Conservation (phyloP, 2,888 invertebrate species). For the Dryadula phaetusa region DNA sequence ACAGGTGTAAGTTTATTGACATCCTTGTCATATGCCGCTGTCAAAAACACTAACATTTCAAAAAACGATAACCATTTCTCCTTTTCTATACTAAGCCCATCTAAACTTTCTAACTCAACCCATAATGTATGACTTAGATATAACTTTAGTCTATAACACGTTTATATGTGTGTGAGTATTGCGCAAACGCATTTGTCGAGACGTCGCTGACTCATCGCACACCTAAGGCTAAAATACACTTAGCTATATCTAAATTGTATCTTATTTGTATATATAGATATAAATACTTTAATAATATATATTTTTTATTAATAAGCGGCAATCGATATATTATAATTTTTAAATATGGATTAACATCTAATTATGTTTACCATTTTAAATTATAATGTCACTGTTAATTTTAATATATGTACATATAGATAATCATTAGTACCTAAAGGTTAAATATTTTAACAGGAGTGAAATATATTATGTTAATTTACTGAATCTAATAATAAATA, state of each 20-base stretch:
- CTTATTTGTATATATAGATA: too few species aligned
- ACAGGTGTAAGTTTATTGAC: conserved; percentile 79
- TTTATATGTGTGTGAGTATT: conserved; percentile 56
- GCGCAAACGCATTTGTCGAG: conserved; percentile 69
- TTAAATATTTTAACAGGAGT: too few species aligned
- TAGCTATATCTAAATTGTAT: not conserved
- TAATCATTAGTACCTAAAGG: too few species aligned
- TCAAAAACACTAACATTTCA: conserved; percentile 37
- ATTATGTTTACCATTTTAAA: too few species aligned
- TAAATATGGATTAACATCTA: too few species aligned
- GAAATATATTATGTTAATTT: too few species aligned
- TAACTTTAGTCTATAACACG: not conserved
- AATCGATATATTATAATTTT: too few species aligned
- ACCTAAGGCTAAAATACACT: conserved; percentile 59
- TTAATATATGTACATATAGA: too few species aligned
- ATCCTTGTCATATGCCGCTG: conserved; percentile 63
- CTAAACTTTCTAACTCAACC: conserved; percentile 1
- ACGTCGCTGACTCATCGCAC: conserved; percentile 70
- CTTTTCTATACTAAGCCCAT: not conserved
- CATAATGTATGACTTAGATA: conserved; percentile 47
- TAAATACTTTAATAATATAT: not conserved
- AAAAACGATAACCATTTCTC: conserved; percentile 49
- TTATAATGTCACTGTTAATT: too few species aligned
- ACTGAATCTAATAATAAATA: too few species aligned
- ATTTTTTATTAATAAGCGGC: too few species aligned